Evolutionary conservation across 1,140 invertebrate genomes (phyloP).

Genomic region (Stratiolaelaps scimitus): DNA sequence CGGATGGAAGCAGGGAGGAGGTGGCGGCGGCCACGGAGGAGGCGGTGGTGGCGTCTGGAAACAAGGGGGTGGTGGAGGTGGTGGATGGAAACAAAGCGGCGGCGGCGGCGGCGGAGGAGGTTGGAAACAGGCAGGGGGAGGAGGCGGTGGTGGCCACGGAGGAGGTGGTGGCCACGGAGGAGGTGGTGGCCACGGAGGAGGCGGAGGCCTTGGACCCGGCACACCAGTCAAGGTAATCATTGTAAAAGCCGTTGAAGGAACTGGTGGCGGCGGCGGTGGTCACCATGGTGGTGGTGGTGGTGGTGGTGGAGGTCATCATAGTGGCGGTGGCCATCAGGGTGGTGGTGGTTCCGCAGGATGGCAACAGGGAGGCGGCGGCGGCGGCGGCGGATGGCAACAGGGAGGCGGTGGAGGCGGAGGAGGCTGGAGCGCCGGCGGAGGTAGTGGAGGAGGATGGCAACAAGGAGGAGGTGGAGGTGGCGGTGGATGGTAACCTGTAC

Average conservation of each 20-base stretch:
- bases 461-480: neutral
- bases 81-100: neutral
- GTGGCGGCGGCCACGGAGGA: too few species aligned
- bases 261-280: neutral
- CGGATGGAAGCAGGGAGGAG: too few species aligned
- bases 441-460: too few species aligned
- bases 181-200: neutral
- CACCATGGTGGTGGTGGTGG: neutral
- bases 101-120: neutral
- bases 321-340: neutral
- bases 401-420: neutral
- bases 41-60: too few species aligned
- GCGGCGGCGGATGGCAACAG: neutral
- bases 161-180: constrained; percentile 1
- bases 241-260: constrained; percentile 12
- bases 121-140: neutral
- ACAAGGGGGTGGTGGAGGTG: neutral
- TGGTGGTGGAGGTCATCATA: neutral
- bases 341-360: neutral
- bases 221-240: constrained; percentile 23
- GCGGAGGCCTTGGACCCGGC: neutral
- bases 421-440: too few species aligned
- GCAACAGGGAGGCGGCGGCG: neutral
- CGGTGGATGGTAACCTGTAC: too few species aligned
- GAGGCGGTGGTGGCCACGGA: neutral